Evolutionary conservation across 2,797 vertebrate species (phyloP).

Genomic region (Acanthopagrus latus): DNA sequence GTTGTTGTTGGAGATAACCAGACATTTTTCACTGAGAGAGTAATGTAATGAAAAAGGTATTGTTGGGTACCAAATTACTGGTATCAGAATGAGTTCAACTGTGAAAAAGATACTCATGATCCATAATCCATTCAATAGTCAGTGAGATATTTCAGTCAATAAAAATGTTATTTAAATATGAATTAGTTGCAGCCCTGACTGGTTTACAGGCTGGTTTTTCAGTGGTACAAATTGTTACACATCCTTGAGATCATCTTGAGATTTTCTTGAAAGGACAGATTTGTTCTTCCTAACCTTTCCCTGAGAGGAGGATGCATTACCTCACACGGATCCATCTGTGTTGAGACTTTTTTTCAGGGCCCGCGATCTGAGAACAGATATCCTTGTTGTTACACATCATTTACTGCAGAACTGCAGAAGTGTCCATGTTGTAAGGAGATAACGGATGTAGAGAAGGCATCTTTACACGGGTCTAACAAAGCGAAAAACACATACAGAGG

Average conservation of each 20-base stretch:
- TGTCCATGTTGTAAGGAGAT: slow-evolving; percentile 28
- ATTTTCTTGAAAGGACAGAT: slow-evolving; percentile 11
- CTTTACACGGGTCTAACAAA: background rate
- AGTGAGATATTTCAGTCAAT: background rate
- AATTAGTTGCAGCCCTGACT: background rate
- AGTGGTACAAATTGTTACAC: background rate
- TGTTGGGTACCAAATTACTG: background rate
- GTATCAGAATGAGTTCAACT: no score
- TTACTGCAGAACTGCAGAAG: slow-evolving; percentile 52
- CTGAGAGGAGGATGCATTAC: slow-evolving; percentile 1
- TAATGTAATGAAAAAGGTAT: no score
- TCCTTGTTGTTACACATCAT: slow-evolving; percentile 48
- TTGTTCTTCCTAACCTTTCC: slow-evolving; percentile 12
- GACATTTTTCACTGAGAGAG: no score
- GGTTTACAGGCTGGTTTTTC: background rate
- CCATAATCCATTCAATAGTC: background rate
- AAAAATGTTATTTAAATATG: background rate
- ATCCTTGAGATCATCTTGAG: background rate
- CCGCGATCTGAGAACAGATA: slow-evolving; percentile 36
- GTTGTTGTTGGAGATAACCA: no score
- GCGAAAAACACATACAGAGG: slow-evolving; percentile 9
- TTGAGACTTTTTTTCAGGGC: slow-evolving; percentile 32
- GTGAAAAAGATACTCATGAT: background rate
- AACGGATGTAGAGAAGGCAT: slow-evolving; percentile 31
- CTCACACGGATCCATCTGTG: slow-evolving; percentile 46